Percentiles rank a stretch among this genome's conserved stretches.
Evolutionary conservation across 1,140 invertebrate species (phyloP).

Genomic region (Polypedilum vanderplanki): DNA sequence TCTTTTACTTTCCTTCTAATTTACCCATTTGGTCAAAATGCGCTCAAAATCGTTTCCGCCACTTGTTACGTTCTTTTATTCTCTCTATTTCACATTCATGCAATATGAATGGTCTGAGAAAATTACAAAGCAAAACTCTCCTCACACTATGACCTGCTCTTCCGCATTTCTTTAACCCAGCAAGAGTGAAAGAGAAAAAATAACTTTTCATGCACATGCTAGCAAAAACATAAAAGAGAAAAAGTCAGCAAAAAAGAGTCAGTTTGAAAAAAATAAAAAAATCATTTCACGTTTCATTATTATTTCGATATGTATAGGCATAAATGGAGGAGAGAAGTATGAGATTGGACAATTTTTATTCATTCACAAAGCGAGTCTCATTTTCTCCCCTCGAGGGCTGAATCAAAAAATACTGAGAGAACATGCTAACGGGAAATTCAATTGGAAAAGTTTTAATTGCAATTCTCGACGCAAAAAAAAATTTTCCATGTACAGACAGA

Average conservation of each 20-base stretch:
- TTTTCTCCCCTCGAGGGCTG: background rate
- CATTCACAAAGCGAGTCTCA: too few relatives aligned
- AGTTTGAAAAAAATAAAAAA: background rate
- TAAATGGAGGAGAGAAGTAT: background rate
- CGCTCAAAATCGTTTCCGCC: too few relatives aligned
- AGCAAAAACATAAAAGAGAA: background rate
- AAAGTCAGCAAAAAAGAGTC: background rate
- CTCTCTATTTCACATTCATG: too few relatives aligned
- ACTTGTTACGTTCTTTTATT: too few relatives aligned
- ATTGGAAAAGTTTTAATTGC: conserved; percentile 29
- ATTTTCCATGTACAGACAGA: background rate
- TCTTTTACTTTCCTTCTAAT: too few relatives aligned
- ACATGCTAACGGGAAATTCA: conserved; percentile 23
- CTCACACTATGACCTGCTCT: background rate
- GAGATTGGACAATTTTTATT: too few relatives aligned
- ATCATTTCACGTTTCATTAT: conserved; percentile 19
- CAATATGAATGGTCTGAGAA: too few relatives aligned
- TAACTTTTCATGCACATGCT: background rate
- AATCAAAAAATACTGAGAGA: background rate
- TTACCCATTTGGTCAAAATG: too few relatives aligned
- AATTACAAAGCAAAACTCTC: too few relatives aligned
- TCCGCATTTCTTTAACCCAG: background rate
- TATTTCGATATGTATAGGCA: background rate
- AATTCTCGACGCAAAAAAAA: background rate
- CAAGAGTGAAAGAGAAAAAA: background rate